Conservation (phyloP, 2,888 invertebrate species). For the Dynastes tityus region DNA sequence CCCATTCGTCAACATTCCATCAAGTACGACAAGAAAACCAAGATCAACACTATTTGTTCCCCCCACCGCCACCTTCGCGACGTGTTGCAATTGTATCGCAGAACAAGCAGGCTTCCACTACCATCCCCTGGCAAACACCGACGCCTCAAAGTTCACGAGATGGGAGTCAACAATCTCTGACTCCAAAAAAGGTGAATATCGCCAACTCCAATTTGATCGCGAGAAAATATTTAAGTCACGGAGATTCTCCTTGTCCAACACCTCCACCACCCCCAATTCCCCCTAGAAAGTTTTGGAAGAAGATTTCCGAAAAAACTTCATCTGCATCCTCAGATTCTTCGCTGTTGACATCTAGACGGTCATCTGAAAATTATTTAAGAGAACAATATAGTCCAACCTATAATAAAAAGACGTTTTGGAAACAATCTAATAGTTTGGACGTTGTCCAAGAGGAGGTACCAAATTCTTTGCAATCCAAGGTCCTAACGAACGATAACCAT, state of each 20-base stretch:
- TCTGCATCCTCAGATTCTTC: conserved; percentile 20
- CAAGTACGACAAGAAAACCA: conserved; percentile 46
- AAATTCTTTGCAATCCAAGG: conserved; percentile 16
- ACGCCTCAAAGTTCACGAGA: conserved; percentile 38
- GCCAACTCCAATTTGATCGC: conserved; percentile 62
- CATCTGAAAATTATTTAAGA: conserved; percentile 64
- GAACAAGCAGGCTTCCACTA: not conserved
- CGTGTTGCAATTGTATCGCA: not conserved
- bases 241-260: conserved; percentile 14
- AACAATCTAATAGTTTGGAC: conserved; percentile 58
- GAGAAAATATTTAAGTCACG: conserved; percentile 50
- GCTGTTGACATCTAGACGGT: conserved; percentile 25
- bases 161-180: conserved; percentile 42
- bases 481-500: conserved; percentile 55
- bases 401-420: conserved; percentile 56
- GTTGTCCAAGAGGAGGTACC: conserved; percentile 36
- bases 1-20: conserved; percentile 66
- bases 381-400: conserved; percentile 66
- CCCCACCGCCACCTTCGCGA: conserved; percentile 40
- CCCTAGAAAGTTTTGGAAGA: conserved; percentile 41
- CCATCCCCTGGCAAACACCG: conserved; percentile 39
- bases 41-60: conserved; percentile 42
- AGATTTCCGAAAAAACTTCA: conserved; percentile 35
- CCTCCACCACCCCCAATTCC: conserved; percentile 39
- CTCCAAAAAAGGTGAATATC: conserved; percentile 51